Evolutionary conservation across 2,113 vertebrate genomes (phyloP).

Genomic region (Caranx ignobilis): DNA sequence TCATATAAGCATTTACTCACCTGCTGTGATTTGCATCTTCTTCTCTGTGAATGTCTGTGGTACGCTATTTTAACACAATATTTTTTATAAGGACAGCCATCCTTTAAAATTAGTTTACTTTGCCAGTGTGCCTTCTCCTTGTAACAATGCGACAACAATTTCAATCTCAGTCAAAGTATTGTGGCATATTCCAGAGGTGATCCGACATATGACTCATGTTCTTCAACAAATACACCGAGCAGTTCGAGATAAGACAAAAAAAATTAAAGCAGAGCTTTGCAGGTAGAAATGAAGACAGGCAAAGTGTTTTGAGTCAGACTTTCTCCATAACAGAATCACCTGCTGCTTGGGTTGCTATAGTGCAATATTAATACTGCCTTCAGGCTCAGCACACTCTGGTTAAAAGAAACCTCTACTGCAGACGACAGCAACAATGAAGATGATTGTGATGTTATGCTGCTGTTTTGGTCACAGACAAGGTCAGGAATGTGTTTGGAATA

Average conservation of each 20-base stretch:
- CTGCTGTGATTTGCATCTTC: slow-evolving; percentile 8
- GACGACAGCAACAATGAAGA: slow-evolving; percentile 39
- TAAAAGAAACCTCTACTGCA: slow-evolving; percentile 49
- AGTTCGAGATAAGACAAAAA: slow-evolving; percentile 24
- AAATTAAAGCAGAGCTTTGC: slow-evolving; percentile 19
- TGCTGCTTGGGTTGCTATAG: slow-evolving; percentile 35
- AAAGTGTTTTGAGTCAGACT: slow-evolving; percentile 32
- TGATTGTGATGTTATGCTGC: slow-evolving; percentile 45
- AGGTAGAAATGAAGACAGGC: slow-evolving; percentile 23
- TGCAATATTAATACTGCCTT: slow-evolving; percentile 67
- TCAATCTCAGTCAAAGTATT: background rate
- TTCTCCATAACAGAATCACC: slow-evolving; percentile 41
- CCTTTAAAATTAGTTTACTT: background rate
- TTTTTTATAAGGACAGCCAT: background rate
- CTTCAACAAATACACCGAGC: background rate
- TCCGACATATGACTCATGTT: background rate
- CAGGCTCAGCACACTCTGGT: slow-evolving; percentile 50
- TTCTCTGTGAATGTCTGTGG: background rate
- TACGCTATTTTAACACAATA: background rate
- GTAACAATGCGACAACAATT: background rate
- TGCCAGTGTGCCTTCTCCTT: background rate
- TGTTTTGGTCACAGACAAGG: slow-evolving; percentile 12
- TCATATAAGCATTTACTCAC: background rate
- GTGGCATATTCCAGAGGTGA: background rate
- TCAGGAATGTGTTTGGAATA: slow-evolving; percentile 5